Conservation (phyloP, 2,113 vertebrate species). For the Etia nguti region DNA sequence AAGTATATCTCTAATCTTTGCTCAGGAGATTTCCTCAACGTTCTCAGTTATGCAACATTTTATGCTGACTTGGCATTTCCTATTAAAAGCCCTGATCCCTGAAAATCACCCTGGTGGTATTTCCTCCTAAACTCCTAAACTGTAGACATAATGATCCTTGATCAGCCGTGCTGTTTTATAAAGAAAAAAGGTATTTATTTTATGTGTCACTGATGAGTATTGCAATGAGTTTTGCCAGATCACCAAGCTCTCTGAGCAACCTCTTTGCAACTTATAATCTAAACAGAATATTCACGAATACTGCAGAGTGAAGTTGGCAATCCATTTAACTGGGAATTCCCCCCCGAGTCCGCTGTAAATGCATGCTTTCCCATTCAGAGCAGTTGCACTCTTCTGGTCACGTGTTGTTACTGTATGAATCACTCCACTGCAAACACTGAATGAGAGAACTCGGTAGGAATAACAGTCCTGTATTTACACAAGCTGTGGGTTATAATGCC, state of each 20-base stretch:
- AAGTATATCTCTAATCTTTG: not conserved
- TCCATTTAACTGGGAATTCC: not conserved
- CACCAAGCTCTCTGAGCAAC: not conserved
- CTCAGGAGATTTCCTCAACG: not conserved
- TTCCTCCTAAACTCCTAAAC: not conserved
- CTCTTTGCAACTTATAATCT: not conserved
- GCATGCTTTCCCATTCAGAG: not conserved
- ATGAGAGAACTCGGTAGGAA: conserved; percentile 44
- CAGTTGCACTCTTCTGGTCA: not conserved
- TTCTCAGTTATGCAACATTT: not conserved
- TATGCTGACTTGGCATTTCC: not conserved
- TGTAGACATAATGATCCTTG: not conserved
- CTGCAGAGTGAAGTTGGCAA: not conserved
- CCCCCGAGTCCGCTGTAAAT: not conserved
- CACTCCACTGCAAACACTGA: conserved; percentile 42
- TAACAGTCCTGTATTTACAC: conserved; percentile 45
- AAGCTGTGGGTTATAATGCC: conserved; percentile 55
- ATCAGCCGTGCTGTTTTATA: not conserved
- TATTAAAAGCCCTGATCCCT: not conserved
- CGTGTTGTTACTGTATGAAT: conserved; percentile 36
- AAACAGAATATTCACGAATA: not conserved
- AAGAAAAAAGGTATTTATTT: not conserved
- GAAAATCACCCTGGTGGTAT: not conserved
- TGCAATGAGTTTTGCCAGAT: not conserved
- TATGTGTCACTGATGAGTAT: not conserved